Evolutionary conservation across 2,113 vertebrate species (phyloP).

Genomic region (Anthoscopus minutus): DNA sequence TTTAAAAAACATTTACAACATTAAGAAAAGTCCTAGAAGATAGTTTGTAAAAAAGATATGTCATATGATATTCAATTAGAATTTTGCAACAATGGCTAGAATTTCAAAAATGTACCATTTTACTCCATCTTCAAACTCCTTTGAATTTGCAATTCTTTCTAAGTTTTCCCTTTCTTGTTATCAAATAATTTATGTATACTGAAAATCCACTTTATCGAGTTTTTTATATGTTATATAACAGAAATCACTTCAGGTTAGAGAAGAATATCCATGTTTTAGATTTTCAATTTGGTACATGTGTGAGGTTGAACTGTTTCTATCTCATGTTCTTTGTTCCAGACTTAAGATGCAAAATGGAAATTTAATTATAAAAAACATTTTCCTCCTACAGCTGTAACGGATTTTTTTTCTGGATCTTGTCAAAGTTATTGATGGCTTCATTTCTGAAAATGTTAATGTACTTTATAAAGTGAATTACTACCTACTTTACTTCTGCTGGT

Average conservation of each 20-base stretch:
- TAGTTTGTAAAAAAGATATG: not conserved
- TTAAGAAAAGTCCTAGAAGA: not conserved
- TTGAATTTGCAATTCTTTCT: not conserved
- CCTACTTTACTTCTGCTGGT: not conserved
- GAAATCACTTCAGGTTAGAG: not conserved
- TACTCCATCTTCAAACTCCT: not conserved
- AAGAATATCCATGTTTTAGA: not conserved
- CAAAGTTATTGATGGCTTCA: not conserved
- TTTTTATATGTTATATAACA: not conserved
- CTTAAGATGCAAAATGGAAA: not conserved
- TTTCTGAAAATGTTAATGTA: not conserved
- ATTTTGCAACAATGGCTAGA: not conserved
- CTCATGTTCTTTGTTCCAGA: not conserved
- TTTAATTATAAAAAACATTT: not conserved
- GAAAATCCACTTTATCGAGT: not conserved
- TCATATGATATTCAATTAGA: not conserved
- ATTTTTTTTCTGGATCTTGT: not conserved
- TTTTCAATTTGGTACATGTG: not conserved
- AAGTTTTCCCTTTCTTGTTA: not conserved
- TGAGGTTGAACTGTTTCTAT: not conserved
- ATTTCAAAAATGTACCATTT: not conserved
- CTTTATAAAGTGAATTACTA: not conserved
- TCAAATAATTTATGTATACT: not conserved
- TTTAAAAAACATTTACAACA: rapidly evolving
- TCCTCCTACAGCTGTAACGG: not conserved